These are phyloP conservation scores for Sphaeramia orbicularis DNA, from an alignment of 2,797 vertebrate genomes.

Conservation along the genomic window DNA sequence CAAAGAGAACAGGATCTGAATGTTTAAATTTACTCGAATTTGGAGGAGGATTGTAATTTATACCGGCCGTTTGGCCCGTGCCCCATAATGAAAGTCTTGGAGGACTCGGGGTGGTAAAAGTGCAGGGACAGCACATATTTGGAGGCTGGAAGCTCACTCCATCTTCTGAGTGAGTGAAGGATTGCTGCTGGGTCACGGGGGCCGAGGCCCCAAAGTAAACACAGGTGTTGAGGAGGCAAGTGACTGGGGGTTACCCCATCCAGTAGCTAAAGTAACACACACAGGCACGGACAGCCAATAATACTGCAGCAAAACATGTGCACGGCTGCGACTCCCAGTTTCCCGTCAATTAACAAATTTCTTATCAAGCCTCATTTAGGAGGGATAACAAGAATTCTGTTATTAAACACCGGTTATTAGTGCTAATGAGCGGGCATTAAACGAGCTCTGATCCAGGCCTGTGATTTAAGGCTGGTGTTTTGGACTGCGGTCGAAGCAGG, in stretches of 20 bases:
- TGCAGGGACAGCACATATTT: constrained; percentile 80
- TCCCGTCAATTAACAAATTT: constrained; percentile 70
- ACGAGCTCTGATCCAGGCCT: constrained; percentile 26
- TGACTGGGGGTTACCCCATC: constrained; percentile 75
- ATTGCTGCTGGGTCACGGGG: constrained; percentile 76
- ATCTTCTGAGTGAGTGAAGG: constrained; percentile 82
- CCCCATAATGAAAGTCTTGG: constrained; percentile 79
- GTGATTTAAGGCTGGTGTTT: constrained; percentile 56
- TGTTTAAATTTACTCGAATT: constrained; percentile 73
- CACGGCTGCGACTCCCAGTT: constrained; percentile 50
- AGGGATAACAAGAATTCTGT: constrained; percentile 71
- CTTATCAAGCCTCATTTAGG: constrained; percentile 81
- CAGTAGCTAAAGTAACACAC: constrained; percentile 81
- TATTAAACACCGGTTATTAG: constrained; percentile 72
- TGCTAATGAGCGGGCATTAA: constrained; percentile 63
- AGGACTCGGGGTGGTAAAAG: constrained; percentile 82
- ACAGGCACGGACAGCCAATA: constrained; percentile 67
- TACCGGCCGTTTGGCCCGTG: constrained; percentile 62
- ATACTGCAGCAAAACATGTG: constrained; percentile 51
- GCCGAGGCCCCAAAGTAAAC: constrained; percentile 89
- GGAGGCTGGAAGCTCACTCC: constrained; percentile 80
- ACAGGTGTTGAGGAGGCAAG: constrained; percentile 87
- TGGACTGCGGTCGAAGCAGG: constrained; percentile 64
- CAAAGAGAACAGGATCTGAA: constrained; percentile 60
- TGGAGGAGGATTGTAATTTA: constrained; percentile 76